Conservation (phyloP, 2,113 vertebrate genomes). For the Colaptes auratus region DNA sequence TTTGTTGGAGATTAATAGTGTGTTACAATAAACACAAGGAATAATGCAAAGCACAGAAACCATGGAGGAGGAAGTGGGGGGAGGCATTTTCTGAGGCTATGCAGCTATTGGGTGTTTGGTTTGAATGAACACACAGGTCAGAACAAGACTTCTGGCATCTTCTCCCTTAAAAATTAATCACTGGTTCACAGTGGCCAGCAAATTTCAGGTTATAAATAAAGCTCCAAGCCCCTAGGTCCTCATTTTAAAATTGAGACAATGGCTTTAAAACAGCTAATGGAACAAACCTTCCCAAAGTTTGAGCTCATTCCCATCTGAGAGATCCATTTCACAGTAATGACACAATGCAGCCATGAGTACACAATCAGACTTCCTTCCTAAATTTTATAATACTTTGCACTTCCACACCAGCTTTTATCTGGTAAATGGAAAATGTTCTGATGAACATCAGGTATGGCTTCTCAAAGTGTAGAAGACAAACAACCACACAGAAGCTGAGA, state of each 20-base stretch:
- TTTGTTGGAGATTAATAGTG: constrained; percentile 47
- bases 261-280: constrained; percentile 38
- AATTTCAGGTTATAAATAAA: constrained; percentile 64
- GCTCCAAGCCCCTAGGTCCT: constrained; percentile 42
- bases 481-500: background rate
- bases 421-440: background rate
- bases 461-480: background rate
- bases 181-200: constrained; percentile 3
- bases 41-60: constrained; percentile 46
- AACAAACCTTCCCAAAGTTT: constrained; percentile 24
- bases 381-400: constrained; percentile 18
- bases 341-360: background rate
- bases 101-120: constrained; percentile 46
- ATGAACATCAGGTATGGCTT: constrained; percentile 14
- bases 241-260: constrained; percentile 43
- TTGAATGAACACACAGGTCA: constrained; percentile 34
- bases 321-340: constrained; percentile 55
- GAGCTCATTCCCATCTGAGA: constrained; percentile 48
- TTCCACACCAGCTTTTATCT: constrained; percentile 40
- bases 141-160: constrained; percentile 37
- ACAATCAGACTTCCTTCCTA: constrained; percentile 34
- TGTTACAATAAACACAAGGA: constrained; percentile 61
- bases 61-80: constrained; percentile 2
- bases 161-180: constrained; percentile 48
- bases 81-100: constrained; percentile 8